Evolutionary conservation across 2,888 invertebrate genomes (phyloP), one percentile per base, ranked within the genome.

Genomic region (Petrolisthes cinctipes): DNA sequence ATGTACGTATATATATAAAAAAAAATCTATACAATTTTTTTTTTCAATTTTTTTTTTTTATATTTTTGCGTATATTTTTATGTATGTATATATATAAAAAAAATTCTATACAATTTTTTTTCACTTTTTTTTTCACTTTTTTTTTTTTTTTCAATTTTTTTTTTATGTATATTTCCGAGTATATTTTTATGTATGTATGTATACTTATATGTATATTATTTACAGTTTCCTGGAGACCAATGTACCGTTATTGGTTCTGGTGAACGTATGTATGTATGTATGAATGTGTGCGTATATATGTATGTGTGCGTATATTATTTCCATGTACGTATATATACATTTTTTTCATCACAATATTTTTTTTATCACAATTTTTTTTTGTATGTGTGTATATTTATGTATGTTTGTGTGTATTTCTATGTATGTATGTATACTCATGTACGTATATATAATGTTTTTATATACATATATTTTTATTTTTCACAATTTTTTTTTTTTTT

Each of bases 181-280:
- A 23, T 4, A 61, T 37, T 4, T 20, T 4, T 17, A 20, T 6
- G 66, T n/a, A n/a, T 37, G 68, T 82, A 51, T 20, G 68, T 37
- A 4, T 68, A n/a, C 53, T 37, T 23, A 37, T 5, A 37, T n/a
- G 9, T 51, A 68, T 82, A 20, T 11, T 76, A 61, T 56, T 84
- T 68, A 17, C 83, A 90, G 97, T 92, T 99, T 99, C 94, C 94
- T 99, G 93, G 99, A 99, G 93, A 98, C 98, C 9, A 97, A 97
- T 92, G 97, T 98, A 75, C 99, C 99, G 0, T 94, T 99, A 3
- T 94, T 98, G 92, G 97, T 98, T 88, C 94, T 99, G 91, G 97
- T n/a, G n/a, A n/a, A n/a, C n/a, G n/a, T n/a, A n/a, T n/a, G n/a
- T n/a, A n/a, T n/a, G n/a, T n/a, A n/a, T n/a, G n/a, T n/a, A n/a